Percentiles rank a stretch among this genome's conserved stretches.
These are phyloP conservation scores for Proterorhinus semilunaris DNA, from an alignment of 2,113 vertebrate genomes.

Conservation along the genomic window DNA sequence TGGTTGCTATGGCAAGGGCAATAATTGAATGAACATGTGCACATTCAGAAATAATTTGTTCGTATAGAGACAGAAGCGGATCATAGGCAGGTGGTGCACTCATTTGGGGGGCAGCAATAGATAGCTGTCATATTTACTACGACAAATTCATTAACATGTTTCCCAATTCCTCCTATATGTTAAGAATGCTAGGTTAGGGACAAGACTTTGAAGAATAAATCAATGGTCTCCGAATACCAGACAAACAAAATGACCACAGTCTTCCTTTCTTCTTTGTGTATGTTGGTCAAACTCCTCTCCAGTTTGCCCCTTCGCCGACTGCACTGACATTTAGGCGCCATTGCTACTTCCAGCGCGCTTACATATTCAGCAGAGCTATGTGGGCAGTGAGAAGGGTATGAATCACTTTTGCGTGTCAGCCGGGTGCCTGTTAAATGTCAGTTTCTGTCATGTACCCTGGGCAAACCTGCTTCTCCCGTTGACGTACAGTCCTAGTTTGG, in stretches of 20 bases:
- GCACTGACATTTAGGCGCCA: conserved; percentile 13
- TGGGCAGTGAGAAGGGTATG: conserved; percentile 15
- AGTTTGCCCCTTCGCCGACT: neutral
- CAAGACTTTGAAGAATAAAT: too few species aligned
- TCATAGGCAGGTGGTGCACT: neutral
- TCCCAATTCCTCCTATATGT: too few species aligned
- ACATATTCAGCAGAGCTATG: conserved; percentile 7
- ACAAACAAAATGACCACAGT: too few species aligned
- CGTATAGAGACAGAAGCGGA: conserved; percentile 10
- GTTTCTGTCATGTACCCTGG: conserved; percentile 15
- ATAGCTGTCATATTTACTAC: neutral
- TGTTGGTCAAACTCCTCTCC: neutral
- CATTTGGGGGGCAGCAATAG: neutral
- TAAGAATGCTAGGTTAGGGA: too few species aligned
- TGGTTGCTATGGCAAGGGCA: neutral
- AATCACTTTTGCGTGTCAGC: conserved; percentile 30
- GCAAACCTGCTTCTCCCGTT: conserved; percentile 22
- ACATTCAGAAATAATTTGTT: conserved; percentile 1
- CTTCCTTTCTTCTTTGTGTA: too few species aligned
- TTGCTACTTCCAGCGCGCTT: conserved; percentile 3
- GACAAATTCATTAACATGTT: too few species aligned
- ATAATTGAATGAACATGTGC: conserved; percentile 11
- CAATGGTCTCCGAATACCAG: too few species aligned
- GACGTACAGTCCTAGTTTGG: conserved; percentile 4
- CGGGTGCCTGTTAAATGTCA: conserved; percentile 3